A percentile compares a stretch with the other conserved stretches of the same genome.
These are phyloP conservation scores for Nyctibius bracteatus DNA, from an alignment of 2,113 vertebrate species.

Conservation along the genomic window DNA sequence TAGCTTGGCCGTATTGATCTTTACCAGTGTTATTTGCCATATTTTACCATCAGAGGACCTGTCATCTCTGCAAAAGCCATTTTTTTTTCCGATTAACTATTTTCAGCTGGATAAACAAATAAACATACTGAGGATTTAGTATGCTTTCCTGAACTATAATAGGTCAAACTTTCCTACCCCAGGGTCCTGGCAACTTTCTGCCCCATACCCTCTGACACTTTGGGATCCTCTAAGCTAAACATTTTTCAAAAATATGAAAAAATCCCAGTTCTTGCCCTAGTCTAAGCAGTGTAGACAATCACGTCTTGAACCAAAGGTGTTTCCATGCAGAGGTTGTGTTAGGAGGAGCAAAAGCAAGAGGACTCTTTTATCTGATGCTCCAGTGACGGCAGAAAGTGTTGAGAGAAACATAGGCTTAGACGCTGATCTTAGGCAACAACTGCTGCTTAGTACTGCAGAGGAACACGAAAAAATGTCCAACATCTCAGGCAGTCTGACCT, in stretches of 20 bases:
- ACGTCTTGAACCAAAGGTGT: not conserved
- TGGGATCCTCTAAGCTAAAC: not conserved
- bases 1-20: constrained; percentile 34
- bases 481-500: not conserved
- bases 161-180: not conserved
- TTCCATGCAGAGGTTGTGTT: not conserved
- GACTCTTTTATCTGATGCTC: not conserved
- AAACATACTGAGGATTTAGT: not conserved
- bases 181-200: not conserved
- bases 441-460: not conserved
- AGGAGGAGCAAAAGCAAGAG: not conserved
- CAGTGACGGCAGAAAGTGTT: not conserved
- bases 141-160: not conserved
- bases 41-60: constrained; percentile 17
- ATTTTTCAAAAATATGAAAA: not conserved
- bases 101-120: not conserved
- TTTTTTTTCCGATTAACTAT: not conserved
- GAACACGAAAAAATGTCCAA: not conserved
- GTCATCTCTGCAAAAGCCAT: not conserved
- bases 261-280: not conserved
- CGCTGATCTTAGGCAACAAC: not conserved
- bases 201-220: not conserved
- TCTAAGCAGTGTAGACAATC: not conserved
- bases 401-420: not conserved
- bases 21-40: constrained; percentile 4